Base-by-base conservation (phyloP, 2,888 invertebrate species). In the Clistopyga incitator region DNA sequence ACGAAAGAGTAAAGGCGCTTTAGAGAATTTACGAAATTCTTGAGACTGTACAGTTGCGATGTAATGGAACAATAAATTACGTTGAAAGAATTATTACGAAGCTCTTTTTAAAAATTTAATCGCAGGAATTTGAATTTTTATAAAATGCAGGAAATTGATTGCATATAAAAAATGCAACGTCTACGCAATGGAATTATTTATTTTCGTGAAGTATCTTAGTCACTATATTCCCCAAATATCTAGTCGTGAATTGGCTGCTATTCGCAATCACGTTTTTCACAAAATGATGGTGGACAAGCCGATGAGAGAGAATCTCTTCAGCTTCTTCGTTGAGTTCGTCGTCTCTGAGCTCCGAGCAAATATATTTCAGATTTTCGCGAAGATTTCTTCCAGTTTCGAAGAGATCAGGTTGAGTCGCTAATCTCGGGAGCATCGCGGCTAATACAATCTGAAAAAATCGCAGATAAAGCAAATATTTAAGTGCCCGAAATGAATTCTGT, bases 31-130 rank as follows among this genome's bases (percentile, higher is more conserved):
- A 87, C 85, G 75, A 78, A 78, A 76, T 64, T 71, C 47, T 50
- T 61, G 23, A 72, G 52, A 80, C 76, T 79, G 76, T 83, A 83
- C 76, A 80, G 71, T 65, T 80, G 82, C 84, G 85, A 86, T 89
- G 86, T 88, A 89, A 85, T 84, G 84, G 81, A 89, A 89, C 84
- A 88, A 89, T 89, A 89, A 89, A 89, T 86, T 82, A 81, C 85
- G 85, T 88, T 87, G 71, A 83, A 86, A 82, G 54, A n/a, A 78
- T 45, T 81, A n/a, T 25, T 20, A 10, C 75, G 18, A 25, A 11
- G 56, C 29, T 29, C 29, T 29, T 29, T 29, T 3, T 29, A 29
- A 4, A 29, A 29, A 4, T 29, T 29, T 29, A 29, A 2, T 29
- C n/a, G 29, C 29, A 29, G 38, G 10, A 38, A 38, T 10, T 38